These are phyloP conservation scores for Druceiella hillmani DNA, from an alignment of 2,888 invertebrate genomes.

Conservation along the genomic window DNA sequence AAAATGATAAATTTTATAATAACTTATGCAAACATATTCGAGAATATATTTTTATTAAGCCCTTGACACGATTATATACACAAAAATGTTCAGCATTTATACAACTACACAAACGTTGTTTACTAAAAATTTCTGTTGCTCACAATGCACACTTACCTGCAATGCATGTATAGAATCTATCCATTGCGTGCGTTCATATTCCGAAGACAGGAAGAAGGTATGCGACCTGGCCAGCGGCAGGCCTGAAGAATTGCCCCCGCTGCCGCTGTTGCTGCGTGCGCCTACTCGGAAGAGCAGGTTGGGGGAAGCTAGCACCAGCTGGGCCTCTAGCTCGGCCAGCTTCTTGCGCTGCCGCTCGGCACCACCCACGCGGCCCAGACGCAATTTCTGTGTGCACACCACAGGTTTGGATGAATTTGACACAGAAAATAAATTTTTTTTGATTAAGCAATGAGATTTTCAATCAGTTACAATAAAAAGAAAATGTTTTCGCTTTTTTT, in stretches of 20 bases:
- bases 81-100: no score
- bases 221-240: constrained; percentile 61
- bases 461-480: no score
- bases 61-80: no score
- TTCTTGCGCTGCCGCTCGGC: constrained; percentile 88
- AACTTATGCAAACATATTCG: no score
- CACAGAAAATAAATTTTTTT: no score
- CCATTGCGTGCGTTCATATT: constrained; percentile 93
- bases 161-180: constrained; percentile 84
- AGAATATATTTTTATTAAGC: no score
- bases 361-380: constrained; percentile 53
- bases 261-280: constrained; percentile 53
- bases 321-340: constrained; percentile 83
- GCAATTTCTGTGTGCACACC: constrained; percentile 56
- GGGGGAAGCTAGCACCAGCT: constrained; percentile 85
- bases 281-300: constrained; percentile 80
- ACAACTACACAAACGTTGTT: no score
- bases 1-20: no score
- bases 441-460: no score
- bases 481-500: no score
- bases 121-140: no score
- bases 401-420: no score
- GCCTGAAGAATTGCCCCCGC: constrained; percentile 32
- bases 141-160: constrained; percentile 60
- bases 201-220: constrained; percentile 88